Evolutionary conservation across 2,888 invertebrate species (phyloP), one percentile per base, ranked within the genome.

Genomic region (Agrochola circellaris): DNA sequence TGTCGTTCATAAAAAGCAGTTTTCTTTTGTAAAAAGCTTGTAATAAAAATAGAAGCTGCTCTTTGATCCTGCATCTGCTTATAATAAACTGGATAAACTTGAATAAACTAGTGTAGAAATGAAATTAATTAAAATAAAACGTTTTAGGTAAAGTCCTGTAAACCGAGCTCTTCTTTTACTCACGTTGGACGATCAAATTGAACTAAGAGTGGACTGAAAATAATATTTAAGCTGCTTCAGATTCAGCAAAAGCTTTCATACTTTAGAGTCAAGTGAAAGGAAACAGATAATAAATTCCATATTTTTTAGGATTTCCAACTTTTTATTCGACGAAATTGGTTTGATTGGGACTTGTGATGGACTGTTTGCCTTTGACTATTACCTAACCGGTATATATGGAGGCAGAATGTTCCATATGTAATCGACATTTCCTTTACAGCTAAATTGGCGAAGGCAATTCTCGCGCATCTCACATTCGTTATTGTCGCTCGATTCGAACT

Each of bases 41-140:
- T 54, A 23, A 54, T 13, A 51, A 51, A 7, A 51, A 51, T 26
- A 62, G 9, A 61, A 11, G n/a, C 11, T 30, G 54, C 5, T 54
- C 30, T 67, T 56, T 77, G 48, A 77, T 62, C 30, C 42, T 62
- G 23, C 45, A 56, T 15, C 6, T 66, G n/a, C 2, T 73, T 48
- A 56, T 17, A 30, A 48, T 66, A 62, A 76, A 62, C n/a, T 62
- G 56, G 38, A 48, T 66, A 62, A 76, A 62, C n/a, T 62, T 48
- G 38, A 62, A 51, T 20, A 48, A n/a, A 45, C 61, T 48, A 15
- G 38, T 30, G 26, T 42, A 77, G 30, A 56, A 58, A 56, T 42
- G 1, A 62, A 67, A 77, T 82, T 56, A 42, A 83, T 83, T 62
- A 48, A 48, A 66, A 77, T 48, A 56, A 77, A 76, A 56, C 20